phyloP scores from a whole-genome alignment of 2,888 invertebrate species.

The Acanthopleura granulata region DNA sequence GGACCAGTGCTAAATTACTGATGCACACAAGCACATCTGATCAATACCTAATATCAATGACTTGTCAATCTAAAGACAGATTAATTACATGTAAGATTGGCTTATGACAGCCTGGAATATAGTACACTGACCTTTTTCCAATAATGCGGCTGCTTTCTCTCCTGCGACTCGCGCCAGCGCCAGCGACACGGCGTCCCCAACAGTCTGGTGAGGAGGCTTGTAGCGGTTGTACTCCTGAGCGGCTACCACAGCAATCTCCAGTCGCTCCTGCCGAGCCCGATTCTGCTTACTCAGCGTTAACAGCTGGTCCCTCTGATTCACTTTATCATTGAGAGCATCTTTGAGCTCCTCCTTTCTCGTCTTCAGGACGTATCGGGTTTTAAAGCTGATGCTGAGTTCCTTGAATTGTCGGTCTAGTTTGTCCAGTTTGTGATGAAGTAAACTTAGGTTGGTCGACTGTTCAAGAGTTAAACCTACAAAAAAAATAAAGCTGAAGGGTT shows the following conservation, averaged over 20 bases:
- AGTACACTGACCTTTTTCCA: constrained; percentile 5
- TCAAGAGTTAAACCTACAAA: constrained; percentile 60
- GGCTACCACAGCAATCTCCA: constrained; percentile 64
- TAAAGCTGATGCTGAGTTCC: constrained; percentile 61
- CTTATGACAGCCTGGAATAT: too few relatives aligned
- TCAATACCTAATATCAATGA: too few relatives aligned
- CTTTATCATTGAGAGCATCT: constrained; percentile 55
- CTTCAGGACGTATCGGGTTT: constrained; percentile 58
- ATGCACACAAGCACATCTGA: too few relatives aligned
- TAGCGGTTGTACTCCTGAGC: constrained; percentile 64
- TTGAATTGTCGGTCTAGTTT: constrained; percentile 61
- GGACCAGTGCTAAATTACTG: too few relatives aligned
- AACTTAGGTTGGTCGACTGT: constrained; percentile 60
- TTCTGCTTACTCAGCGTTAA: constrained; percentile 55
- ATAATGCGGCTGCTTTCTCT: constrained; percentile 7
- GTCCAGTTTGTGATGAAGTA: constrained; percentile 54
- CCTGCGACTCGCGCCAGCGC: constrained; percentile 31
- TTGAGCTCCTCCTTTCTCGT: constrained; percentile 55
- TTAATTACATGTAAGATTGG: too few relatives aligned
- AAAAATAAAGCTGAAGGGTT: background rate
- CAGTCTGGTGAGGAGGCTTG: constrained; percentile 66
- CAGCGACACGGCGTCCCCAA: constrained; percentile 65
- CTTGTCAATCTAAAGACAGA: too few relatives aligned
- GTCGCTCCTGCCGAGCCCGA: constrained; percentile 57
- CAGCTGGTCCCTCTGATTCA: constrained; percentile 54